Evolutionary conservation across 2,888 invertebrate genomes (phyloP).

Genomic region (Phytoseiulus persimilis): DNA sequence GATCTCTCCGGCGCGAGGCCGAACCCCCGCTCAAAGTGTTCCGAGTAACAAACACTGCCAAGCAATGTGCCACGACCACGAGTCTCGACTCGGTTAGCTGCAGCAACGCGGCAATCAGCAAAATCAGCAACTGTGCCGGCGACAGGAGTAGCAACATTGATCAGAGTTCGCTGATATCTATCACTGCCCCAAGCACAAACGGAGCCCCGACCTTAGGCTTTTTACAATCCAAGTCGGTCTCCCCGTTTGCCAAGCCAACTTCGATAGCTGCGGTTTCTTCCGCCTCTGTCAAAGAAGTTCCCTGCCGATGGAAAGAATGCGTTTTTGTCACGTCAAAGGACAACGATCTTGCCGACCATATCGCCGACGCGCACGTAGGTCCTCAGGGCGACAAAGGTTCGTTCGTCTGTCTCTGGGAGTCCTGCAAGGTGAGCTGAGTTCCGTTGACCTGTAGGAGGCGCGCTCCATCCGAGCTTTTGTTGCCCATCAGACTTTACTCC

Average conservation of each 20-base stretch:
- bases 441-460: too few species aligned
- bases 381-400: slow-evolving; percentile 20
- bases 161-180: neutral
- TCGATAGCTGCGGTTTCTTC: neutral
- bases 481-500: too few species aligned
- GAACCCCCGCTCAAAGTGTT: slow-evolving; percentile 36
- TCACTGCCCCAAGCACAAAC: slow-evolving; percentile 21
- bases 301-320: slow-evolving; percentile 37
- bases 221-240: slow-evolving; percentile 17
- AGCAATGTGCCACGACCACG: slow-evolving; percentile 30
- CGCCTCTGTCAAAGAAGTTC: neutral
- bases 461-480: too few species aligned
- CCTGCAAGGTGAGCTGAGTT: slow-evolving; percentile 14
- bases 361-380: slow-evolving; percentile 30
- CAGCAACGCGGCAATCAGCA: neutral
- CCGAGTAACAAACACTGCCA: slow-evolving; percentile 17
- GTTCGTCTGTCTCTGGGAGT: slow-evolving; percentile 33
- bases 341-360: slow-evolving; percentile 21
- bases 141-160: neutral
- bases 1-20: slow-evolving; percentile 17
- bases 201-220: slow-evolving; percentile 6
- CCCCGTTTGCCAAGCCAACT: slow-evolving; percentile 28
- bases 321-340: slow-evolving; percentile 7
- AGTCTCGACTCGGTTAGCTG: slow-evolving; percentile 12
- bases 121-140: neutral